Evolutionary conservation across 2,113 vertebrate genomes (phyloP).

Genomic region (Microtus pennsylvanicus): DNA sequence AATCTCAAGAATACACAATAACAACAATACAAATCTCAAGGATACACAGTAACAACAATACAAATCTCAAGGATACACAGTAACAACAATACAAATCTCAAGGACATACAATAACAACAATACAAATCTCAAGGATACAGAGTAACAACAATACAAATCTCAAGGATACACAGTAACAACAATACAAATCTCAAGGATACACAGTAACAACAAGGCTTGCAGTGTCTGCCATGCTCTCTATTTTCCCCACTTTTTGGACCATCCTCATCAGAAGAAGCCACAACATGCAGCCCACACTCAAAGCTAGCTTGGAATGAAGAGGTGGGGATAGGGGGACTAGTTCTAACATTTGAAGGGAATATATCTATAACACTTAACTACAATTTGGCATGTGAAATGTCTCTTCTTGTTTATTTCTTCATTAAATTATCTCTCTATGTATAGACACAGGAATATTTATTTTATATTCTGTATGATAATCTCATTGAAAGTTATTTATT

Average conservation of each 20-base stretch:
- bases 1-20: background rate
- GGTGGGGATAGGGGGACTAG: background rate
- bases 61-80: background rate
- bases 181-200: background rate
- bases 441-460: background rate
- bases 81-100: background rate
- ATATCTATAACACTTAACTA: conserved; percentile 5
- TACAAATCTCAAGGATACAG: background rate
- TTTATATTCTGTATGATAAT: conserved; percentile 38
- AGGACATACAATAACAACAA: background rate
- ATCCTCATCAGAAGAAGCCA: background rate
- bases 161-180: background rate
- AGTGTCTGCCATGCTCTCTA: background rate
- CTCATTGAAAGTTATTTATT: background rate
- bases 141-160: background rate
- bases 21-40: too few relatives aligned
- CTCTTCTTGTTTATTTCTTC: conserved; percentile 42
- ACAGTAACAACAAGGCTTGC: background rate
- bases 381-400: conserved; percentile 26
- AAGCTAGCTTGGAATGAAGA: background rate
- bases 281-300: background rate
- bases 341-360: background rate
- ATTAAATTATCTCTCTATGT: conserved; percentile 17
- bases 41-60: background rate
- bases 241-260: background rate